Conservation (phyloP, 2,888 invertebrate species). For the Leucozona laternaria region DNA sequence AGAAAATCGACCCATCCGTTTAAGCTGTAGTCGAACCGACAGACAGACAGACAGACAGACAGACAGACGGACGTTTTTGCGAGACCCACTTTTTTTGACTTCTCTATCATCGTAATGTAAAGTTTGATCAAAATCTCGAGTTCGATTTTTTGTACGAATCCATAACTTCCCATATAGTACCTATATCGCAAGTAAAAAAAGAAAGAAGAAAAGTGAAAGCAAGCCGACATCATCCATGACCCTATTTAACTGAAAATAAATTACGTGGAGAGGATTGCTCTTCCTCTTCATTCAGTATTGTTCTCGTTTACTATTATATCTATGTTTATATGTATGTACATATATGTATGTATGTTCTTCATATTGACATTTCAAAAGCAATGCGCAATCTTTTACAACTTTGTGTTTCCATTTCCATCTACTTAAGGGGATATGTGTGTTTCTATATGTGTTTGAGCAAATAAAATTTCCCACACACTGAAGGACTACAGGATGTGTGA, state of each 20-base stretch:
- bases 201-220: constrained; percentile 57
- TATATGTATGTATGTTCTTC: neutral
- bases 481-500: neutral
- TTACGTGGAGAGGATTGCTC: constrained; percentile 45
- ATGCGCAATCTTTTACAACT: constrained; percentile 39
- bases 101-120: too few species aligned
- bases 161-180: too few species aligned
- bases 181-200: too few species aligned
- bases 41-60: too few species aligned
- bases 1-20: too few species aligned
- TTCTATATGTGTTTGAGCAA: neutral
- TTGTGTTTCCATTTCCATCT: constrained; percentile 1
- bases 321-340: neutral
- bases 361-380: constrained; percentile 69
- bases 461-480: neutral
- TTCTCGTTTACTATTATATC: neutral
- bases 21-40: too few species aligned
- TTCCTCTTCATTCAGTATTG: neutral
- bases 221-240: constrained; percentile 73
- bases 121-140: too few species aligned
- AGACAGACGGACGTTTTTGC: too few species aligned
- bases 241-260: constrained; percentile 68
- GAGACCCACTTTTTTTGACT: too few species aligned
- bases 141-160: too few species aligned
- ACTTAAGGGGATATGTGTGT: neutral